These are phyloP conservation scores for Campaea margaritaria DNA, from an alignment of 2,888 invertebrate species.

Conservation along the genomic window DNA sequence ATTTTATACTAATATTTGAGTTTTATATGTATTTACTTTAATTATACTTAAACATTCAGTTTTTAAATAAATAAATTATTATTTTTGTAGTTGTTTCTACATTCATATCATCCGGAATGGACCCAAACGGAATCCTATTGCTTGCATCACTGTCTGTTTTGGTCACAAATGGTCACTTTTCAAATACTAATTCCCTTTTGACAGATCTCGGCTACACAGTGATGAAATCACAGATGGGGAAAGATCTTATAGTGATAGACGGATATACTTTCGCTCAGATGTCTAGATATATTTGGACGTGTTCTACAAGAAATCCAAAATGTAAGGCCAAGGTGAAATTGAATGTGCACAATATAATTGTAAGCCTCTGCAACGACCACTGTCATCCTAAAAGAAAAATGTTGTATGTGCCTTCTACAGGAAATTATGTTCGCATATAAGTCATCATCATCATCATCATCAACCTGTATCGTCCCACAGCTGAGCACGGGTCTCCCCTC, in stretches of 20 bases:
- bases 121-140: not conserved
- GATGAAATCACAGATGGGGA: slow-evolving; percentile 49
- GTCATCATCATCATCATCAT: too few relatives aligned
- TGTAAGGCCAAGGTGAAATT: slow-evolving; percentile 54
- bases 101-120: too few relatives aligned
- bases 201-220: slow-evolving; percentile 38
- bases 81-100: too few relatives aligned
- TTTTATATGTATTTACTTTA: too few relatives aligned
- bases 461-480: too few relatives aligned
- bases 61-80: too few relatives aligned
- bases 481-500: too few relatives aligned
- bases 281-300: slow-evolving; percentile 49
- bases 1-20: too few relatives aligned
- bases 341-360: slow-evolving; percentile 31
- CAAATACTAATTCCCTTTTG: slow-evolving; percentile 6
- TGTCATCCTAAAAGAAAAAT: slow-evolving; percentile 34
- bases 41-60: too few relatives aligned
- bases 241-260: slow-evolving; percentile 45
- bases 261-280: slow-evolving; percentile 51
- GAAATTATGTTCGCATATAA: slow-evolving; percentile 29
- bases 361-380: slow-evolving; percentile 38
- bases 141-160: not conserved
- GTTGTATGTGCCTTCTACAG: slow-evolving; percentile 12
- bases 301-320: slow-evolving; percentile 46
- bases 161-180: not conserved